phyloP scores from a whole-genome alignment of 2,113 vertebrate genomes.

The Sylvietta virens region DNA sequence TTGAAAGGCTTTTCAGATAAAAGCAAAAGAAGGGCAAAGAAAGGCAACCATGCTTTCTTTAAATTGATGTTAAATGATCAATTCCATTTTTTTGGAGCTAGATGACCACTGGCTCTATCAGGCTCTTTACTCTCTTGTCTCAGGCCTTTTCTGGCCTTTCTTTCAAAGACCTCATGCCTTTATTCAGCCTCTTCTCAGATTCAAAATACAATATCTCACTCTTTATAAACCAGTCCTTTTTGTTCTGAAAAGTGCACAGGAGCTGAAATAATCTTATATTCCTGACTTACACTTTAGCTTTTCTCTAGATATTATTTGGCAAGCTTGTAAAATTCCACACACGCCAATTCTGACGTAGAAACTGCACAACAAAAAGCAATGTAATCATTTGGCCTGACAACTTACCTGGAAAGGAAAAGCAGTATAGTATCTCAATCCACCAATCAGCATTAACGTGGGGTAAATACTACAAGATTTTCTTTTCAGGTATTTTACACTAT shows the following conservation, averaged over 20 bases:
- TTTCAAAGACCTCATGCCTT: background rate
- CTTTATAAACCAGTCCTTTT: background rate
- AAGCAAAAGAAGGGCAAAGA: background rate
- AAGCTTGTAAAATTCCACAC: background rate
- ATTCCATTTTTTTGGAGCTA: background rate
- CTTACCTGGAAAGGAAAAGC: background rate
- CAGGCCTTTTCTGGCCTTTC: background rate
- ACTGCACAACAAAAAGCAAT: background rate
- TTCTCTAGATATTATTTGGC: background rate
- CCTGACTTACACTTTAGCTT: background rate
- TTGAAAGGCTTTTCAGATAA: background rate
- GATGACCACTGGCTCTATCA: background rate
- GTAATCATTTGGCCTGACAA: background rate
- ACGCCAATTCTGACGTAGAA: background rate
- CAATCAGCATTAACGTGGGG: background rate
- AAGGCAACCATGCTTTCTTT: background rate
- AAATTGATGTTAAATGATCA: background rate
- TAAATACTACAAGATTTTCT: background rate
- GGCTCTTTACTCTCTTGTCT: background rate
- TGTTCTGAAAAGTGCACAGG: background rate
- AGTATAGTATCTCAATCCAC: background rate
- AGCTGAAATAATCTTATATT: background rate
- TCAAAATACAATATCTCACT: background rate
- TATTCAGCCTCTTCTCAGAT: background rate
- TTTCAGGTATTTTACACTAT: background rate